Evolutionary conservation across 2,888 invertebrate genomes (phyloP), one percentile per base, ranked within the genome.

Genomic region (Ecdyonurus torrentis): DNA sequence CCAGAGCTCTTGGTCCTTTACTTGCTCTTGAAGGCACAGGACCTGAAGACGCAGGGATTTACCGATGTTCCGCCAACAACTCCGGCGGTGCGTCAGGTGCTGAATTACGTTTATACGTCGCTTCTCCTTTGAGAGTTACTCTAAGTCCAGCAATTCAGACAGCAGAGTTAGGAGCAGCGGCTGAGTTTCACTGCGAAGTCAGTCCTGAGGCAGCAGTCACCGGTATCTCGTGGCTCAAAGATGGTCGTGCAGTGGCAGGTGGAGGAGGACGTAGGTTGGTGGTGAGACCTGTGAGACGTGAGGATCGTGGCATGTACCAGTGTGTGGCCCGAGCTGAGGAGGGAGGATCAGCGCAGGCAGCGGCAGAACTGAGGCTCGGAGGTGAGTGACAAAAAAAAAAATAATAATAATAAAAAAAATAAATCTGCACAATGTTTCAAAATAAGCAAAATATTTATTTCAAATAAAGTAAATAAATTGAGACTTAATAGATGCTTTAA

Each of bases 291-390:
- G 85, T 87, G 55, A 83, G 83, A 52, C 77, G 86, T 62, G 86
- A 86, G 70, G 86, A 87, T 71, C 79, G 85, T 64, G 87, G 87
- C 68, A 86, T 87, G 85, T 87, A 87, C 72, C 87, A 87, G 72
- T 87, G 87, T 72, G 79, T 87, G 66, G 86, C 85, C 5, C 76
- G 85, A 65, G 76, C 86, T 66, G 79, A 84, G 37, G 86, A 86
- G 71, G 85, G 86, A 19, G 86, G 86, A 70, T 85, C 85, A 1
- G 86, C 86, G 24, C 88, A 89, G 72, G 87, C 86, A 7, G 81
- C 87, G 0, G 85, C 86, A 0, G 87, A 89, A 74, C 77, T 89
- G 61, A 83, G 85, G 71, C 75, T 87, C 65, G 83, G 86, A 71
- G 84, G 86, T 87, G 72, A 78, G 78, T 73, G 63, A 25, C n/a